Conservation (phyloP, 2,113 vertebrate species). For the Thamnaconus septentrionalis region DNA sequence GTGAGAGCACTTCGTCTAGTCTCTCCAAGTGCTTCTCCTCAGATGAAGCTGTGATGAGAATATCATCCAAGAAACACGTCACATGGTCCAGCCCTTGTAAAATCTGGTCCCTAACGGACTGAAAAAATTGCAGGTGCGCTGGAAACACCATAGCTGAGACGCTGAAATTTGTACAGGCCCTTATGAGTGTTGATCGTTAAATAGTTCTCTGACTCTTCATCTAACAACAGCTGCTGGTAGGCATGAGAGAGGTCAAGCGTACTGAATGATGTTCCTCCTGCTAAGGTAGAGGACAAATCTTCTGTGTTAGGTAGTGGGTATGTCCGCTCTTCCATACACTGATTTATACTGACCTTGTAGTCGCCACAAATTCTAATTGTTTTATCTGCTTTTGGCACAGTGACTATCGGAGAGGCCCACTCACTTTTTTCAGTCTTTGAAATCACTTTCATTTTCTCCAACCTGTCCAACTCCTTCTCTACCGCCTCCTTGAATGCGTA, state of each 20-base stretch:
- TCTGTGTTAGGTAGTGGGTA: background rate
- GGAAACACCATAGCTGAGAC: background rate
- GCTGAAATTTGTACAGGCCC: background rate
- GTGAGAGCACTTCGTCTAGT: background rate
- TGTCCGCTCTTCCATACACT: background rate
- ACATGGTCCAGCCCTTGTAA: background rate
- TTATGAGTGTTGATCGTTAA: background rate
- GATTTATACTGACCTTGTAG: background rate
- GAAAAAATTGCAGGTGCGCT: slow-evolving; percentile 1
- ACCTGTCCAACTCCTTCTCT: too few species aligned
- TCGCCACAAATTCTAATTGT: background rate
- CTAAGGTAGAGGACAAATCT: background rate
- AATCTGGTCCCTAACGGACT: background rate
- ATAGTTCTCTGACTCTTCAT: background rate
- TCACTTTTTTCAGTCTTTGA: too few species aligned
- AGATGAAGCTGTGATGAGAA: background rate
- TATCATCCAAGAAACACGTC: background rate
- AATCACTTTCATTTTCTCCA: too few species aligned
- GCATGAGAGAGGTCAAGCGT: background rate
- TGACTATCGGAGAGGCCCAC: background rate
- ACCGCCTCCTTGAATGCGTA: too few species aligned
- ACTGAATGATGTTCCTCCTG: background rate
- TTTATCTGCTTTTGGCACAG: slow-evolving; percentile 1
- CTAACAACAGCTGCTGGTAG: background rate
- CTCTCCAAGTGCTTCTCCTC: background rate